Evolutionary conservation across 2,113 vertebrate species (phyloP).

Genomic region (Sitta europaea): DNA sequence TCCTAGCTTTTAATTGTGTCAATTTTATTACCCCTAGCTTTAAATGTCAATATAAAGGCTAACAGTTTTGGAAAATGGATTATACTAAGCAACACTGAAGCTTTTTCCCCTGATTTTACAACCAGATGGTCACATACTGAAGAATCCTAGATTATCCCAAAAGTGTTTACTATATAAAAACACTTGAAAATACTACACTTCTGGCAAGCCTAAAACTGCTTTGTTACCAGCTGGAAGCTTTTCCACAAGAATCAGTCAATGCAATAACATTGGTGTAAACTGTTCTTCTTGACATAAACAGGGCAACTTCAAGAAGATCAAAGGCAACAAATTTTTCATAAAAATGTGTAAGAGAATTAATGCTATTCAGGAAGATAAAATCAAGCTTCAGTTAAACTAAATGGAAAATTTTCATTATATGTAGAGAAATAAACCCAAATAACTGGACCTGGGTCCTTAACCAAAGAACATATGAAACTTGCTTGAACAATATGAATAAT

Average conservation of each 20-base stretch:
- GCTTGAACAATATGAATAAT: background rate
- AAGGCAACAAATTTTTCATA: background rate
- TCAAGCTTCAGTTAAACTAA: background rate
- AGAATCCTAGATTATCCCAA: background rate
- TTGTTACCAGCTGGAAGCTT: background rate
- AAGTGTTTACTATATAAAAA: background rate
- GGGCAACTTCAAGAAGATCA: background rate
- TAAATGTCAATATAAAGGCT: background rate
- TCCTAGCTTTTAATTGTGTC: background rate
- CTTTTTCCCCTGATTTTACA: background rate
- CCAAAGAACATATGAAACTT: accelerated
- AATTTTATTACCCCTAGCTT: background rate
- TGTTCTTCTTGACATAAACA: background rate
- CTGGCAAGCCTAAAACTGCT: background rate
- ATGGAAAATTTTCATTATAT: background rate
- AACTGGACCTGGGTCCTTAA: background rate
- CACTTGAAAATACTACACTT: background rate
- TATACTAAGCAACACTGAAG: background rate
- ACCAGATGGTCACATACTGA: background rate
- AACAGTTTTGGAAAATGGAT: background rate
- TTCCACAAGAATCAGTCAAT: background rate
- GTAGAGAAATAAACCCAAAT: background rate
- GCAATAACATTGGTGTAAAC: background rate
- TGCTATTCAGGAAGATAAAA: background rate
- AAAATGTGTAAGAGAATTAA: background rate